Evolutionary conservation across 2,888 invertebrate genomes (phyloP), one percentile per base, ranked within the genome.

Genomic region (Creontiades dilutus): DNA sequence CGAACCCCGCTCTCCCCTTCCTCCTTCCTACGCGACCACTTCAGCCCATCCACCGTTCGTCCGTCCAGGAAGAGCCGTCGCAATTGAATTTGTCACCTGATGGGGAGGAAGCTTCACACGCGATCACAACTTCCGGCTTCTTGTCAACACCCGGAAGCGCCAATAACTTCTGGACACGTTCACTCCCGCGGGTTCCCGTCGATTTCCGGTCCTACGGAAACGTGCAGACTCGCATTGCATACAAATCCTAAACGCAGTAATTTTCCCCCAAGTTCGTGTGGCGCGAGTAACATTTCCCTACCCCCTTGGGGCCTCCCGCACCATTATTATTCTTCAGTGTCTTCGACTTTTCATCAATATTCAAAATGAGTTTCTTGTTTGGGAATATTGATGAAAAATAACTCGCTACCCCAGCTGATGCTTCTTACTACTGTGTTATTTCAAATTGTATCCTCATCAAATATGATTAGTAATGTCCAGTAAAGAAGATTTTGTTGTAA

Each of bases 11-110:
- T n/a, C n/a, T n/a, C n/a, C n/a, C n/a, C n/a, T n/a, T n/a, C n/a
- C n/a, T n/a, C 46, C 46, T 46, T 46, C 78, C 46, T 19, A 7
- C 27, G 4, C 75, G n/a, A 16, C 52, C 75, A 75, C 75, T 12
- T 75, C 75, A 19, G n/a, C 19, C 76, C 46, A 61, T 16, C 57
- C 16, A n/a, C 57, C n/a, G n/a, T n/a, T 57, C n/a, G 57, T 16
- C 27, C 76, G 37, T 37, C 46, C 78, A 78, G 78, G 78, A 78
- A 78, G 78, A 78, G 78, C n/a, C 78, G 78, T 37, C 78, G 78
- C 78, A 78, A 78, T 47, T 78, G 78, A 78, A 78, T 78, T 37
- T 78, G 78, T 78, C 78, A 78, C 78, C 78, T 78, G 68, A 16
- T 78, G 46, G 78, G 16, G 46, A 78, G 78, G 78, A 78, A 78